phyloP scores from a whole-genome alignment of 2,113 vertebrate genomes.

The Triplophysa tibetana region DNA sequence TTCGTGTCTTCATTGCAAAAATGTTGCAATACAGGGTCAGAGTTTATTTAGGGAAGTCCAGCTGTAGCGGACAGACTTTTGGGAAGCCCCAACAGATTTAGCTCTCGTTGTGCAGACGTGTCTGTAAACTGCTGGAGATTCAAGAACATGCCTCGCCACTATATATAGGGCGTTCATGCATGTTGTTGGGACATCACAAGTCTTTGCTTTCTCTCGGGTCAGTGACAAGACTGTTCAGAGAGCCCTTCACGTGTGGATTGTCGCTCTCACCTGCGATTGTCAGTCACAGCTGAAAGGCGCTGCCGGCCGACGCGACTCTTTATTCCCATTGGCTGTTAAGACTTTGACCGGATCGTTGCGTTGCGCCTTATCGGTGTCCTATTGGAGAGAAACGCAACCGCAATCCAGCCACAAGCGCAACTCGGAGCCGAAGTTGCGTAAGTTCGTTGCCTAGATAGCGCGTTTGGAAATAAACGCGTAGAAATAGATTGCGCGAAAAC shows the following conservation, averaged over 20 bases:
- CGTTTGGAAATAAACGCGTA: constrained; percentile 7
- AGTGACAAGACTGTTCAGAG: constrained; percentile 11
- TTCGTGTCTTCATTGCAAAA: background rate
- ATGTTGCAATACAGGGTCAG: constrained; percentile 34
- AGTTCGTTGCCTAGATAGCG: constrained; percentile 61
- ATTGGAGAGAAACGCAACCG: constrained; percentile 63
- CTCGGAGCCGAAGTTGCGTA: constrained; percentile 73
- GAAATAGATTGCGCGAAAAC: background rate
- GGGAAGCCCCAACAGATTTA: constrained; percentile 76
- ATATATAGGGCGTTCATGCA: constrained; percentile 39
- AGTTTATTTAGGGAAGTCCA: constrained; percentile 56
- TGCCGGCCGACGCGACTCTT: constrained; percentile 56
- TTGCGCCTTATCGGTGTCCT: constrained; percentile 45
- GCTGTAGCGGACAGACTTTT: constrained; percentile 5
- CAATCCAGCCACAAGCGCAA: constrained; percentile 63
- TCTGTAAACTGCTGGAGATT: constrained; percentile 67
- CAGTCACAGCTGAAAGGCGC: constrained; percentile 61
- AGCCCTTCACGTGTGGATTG: constrained; percentile 54
- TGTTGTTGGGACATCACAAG: constrained; percentile 41
- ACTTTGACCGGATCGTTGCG: constrained; percentile 28
- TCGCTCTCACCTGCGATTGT: constrained; percentile 69
- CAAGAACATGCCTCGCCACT: constrained; percentile 45
- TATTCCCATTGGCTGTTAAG: constrained; percentile 62
- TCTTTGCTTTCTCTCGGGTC: constrained; percentile 52
- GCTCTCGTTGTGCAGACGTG: constrained; percentile 66